phyloP scores from a whole-genome alignment of 2,888 invertebrate species.

The Cataglyphis livida region DNA sequence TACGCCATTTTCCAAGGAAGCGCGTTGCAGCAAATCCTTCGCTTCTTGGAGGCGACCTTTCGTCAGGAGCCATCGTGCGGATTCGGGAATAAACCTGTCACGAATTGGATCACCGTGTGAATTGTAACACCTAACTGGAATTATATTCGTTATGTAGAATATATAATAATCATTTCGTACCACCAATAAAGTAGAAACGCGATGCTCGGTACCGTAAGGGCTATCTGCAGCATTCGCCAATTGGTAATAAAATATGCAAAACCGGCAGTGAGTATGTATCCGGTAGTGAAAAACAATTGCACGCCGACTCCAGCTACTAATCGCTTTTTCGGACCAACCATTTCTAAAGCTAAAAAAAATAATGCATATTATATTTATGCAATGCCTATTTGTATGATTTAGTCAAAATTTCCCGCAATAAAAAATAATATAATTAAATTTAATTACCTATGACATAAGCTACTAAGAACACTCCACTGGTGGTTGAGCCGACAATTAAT shows the following conservation, averaged over 20 bases:
- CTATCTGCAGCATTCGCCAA: constrained; percentile 91
- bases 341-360: constrained; percentile 87
- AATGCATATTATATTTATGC: not conserved
- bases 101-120: not conserved
- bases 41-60: constrained; percentile 89
- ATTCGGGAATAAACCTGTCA: constrained; percentile 90
- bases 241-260: constrained; percentile 90
- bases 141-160: constrained; percentile 7
- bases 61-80: constrained; percentile 90
- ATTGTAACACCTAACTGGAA: not conserved
- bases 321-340: constrained; percentile 91
- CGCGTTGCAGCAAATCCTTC: constrained; percentile 88
- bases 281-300: constrained; percentile 91
- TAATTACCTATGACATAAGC: constrained; percentile 91
- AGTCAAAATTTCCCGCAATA: not conserved
- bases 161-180: constrained; percentile 78
- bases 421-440: not conserved
- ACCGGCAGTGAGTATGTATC: constrained; percentile 90
- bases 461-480: constrained; percentile 92
- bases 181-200: constrained; percentile 90
- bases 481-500: constrained; percentile 90
- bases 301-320: constrained; percentile 90
- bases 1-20: constrained; percentile 89
- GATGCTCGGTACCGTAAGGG: constrained; percentile 90
- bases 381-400: not conserved